Evolutionary conservation across 2,888 invertebrate genomes (phyloP).

Genomic region (Acleris holmiana): DNA sequence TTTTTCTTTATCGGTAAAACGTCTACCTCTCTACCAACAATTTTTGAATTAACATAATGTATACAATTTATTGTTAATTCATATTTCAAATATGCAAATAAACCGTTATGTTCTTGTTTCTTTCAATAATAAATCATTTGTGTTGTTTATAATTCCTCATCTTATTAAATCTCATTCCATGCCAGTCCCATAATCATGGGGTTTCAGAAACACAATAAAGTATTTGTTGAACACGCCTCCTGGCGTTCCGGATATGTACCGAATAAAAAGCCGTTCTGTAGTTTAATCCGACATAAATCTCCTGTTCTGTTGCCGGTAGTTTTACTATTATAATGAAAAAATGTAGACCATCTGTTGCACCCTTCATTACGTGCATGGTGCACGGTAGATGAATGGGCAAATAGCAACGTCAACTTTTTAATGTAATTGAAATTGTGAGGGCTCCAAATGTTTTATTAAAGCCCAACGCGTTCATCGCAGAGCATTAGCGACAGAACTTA

Average conservation of each 20-base stretch:
- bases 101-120: constrained; percentile 1
- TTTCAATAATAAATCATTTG: constrained; percentile 17
- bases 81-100: constrained; percentile 3
- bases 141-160: constrained; percentile 33
- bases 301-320: constrained; percentile 67
- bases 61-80: neutral
- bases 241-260: constrained; percentile 73
- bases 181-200: constrained; percentile 54
- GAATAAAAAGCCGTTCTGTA: constrained; percentile 73
- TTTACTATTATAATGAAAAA: constrained; percentile 78
- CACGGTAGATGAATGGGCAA: constrained; percentile 67
- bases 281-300: constrained; percentile 82
- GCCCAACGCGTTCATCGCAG: constrained; percentile 52
- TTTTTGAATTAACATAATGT: constrained; percentile 14
- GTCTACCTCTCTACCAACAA: constrained; percentile 6
- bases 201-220: constrained; percentile 66
- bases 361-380: constrained; percentile 76
- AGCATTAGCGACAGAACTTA: constrained; percentile 54
- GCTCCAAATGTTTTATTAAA: constrained; percentile 79
- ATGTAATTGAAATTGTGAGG: constrained; percentile 79
- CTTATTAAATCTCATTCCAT: constrained; percentile 40
- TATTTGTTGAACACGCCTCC: constrained; percentile 72
- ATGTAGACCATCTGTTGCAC: constrained; percentile 82
- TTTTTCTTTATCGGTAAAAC: constrained; percentile 29
- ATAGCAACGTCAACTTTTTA: constrained; percentile 77